Evolutionary conservation across 2,113 vertebrate species (phyloP).

Genomic region (Nicator chloris): DNA sequence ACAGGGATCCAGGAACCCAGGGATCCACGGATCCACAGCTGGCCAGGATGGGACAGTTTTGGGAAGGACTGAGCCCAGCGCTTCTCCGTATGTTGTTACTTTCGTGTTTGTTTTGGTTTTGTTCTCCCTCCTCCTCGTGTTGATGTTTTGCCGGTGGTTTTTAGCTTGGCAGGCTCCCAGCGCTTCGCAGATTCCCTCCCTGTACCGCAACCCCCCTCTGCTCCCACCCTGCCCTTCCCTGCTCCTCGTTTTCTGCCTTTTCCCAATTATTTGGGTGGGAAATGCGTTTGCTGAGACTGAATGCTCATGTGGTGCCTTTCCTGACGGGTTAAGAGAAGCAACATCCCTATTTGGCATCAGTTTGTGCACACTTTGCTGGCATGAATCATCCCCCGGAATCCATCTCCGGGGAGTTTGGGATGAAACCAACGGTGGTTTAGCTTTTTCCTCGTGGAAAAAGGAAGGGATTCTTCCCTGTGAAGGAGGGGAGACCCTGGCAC

Average conservation of each 20-base stretch:
- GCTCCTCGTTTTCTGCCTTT: neutral
- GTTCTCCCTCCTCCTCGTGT: rapidly evolving
- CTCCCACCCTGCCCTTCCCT: neutral
- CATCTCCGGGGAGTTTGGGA: neutral
- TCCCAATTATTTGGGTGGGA: neutral
- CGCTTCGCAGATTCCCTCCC: neutral
- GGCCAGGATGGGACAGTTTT: neutral
- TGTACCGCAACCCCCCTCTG: neutral
- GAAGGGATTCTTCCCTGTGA: neutral
- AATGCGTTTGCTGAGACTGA: rapidly evolving
- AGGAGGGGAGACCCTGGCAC: neutral
- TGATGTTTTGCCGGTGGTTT: neutral
- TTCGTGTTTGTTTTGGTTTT: neutral
- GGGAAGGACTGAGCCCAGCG: neutral
- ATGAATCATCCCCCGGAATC: neutral
- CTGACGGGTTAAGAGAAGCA: rapidly evolving
- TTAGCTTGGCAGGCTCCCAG: neutral
- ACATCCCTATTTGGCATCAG: neutral
- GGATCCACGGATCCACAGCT: neutral
- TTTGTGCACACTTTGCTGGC: neutral
- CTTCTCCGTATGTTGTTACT: slow-evolving; percentile 34
- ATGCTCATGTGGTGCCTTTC: rapidly evolving
- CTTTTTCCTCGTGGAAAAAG: neutral
- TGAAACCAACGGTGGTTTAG: rapidly evolving
- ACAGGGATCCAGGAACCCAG: neutral